Conservation (phyloP, 2,113 vertebrate species). For the Dicaeum eximium region DNA sequence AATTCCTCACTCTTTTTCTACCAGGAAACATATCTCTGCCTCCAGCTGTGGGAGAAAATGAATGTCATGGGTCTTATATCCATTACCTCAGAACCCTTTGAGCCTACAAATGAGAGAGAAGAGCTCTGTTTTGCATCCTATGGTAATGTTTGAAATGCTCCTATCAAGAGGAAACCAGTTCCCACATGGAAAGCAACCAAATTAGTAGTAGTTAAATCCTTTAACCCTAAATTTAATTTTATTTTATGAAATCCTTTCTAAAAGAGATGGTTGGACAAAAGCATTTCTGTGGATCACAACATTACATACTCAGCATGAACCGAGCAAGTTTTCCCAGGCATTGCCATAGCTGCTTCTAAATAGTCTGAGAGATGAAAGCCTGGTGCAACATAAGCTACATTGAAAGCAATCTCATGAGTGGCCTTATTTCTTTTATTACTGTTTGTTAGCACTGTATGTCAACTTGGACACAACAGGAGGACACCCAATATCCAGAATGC, state of each 20-base stretch:
- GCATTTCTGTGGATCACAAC: background rate
- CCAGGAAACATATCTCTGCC: background rate
- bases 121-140: background rate
- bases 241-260: background rate
- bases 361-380: background rate
- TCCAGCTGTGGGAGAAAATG: background rate
- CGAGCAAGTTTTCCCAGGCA: background rate
- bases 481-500: background rate
- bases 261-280: background rate
- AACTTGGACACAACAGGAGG: background rate
- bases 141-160: background rate
- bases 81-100: background rate
- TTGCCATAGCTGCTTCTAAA: background rate
- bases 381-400: background rate
- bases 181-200: background rate
- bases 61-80: background rate
- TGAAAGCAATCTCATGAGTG: background rate
- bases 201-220: background rate
- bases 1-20: background rate
- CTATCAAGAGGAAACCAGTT: background rate
- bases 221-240: background rate
- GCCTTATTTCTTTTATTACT: background rate
- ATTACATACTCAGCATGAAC: background rate
- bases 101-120: background rate
- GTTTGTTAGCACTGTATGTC: background rate